A percentile compares a stretch with the other conserved stretches of the same genome.
Evolutionary conservation across 2,797 vertebrate species (phyloP).

Genomic region (Botia kubotai): DNA sequence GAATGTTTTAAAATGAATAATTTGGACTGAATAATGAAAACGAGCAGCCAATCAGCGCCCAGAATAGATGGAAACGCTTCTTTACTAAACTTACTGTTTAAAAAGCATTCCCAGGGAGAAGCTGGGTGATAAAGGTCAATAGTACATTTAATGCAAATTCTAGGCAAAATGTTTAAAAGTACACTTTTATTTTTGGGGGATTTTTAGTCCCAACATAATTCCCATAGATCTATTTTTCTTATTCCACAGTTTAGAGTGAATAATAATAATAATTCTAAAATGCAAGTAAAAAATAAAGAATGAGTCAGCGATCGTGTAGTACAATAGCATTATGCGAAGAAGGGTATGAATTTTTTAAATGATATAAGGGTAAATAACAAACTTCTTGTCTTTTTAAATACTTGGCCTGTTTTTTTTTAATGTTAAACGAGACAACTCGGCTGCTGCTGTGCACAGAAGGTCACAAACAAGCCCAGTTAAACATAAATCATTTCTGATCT

Average conservation of each 20-base stretch:
- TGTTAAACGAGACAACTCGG: no score
- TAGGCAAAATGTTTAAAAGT: background rate
- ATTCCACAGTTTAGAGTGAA: background rate
- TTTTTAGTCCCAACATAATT: background rate
- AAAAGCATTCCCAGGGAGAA: no score
- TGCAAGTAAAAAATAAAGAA: background rate
- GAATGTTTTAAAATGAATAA: no score
- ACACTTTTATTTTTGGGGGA: background rate
- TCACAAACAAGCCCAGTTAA: background rate
- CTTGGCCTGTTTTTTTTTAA: background rate
- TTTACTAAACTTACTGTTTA: no score
- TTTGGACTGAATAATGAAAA: no score
- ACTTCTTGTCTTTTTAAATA: background rate
- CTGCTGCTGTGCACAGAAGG: no score
- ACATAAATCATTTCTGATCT: conserved; percentile 9
- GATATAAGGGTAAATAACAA: background rate
- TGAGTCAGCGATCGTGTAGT: no score
- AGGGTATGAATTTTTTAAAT: background rate
- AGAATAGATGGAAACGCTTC: no score
- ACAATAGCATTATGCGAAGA: background rate
- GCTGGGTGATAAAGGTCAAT: no score
- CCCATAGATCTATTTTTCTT: background rate
- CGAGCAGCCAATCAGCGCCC: no score
- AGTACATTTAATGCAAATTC: background rate
- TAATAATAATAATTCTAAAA: background rate